phyloP scores from a whole-genome alignment of 2,888 invertebrate genomes.

The Spodoptera exigua region DNA sequence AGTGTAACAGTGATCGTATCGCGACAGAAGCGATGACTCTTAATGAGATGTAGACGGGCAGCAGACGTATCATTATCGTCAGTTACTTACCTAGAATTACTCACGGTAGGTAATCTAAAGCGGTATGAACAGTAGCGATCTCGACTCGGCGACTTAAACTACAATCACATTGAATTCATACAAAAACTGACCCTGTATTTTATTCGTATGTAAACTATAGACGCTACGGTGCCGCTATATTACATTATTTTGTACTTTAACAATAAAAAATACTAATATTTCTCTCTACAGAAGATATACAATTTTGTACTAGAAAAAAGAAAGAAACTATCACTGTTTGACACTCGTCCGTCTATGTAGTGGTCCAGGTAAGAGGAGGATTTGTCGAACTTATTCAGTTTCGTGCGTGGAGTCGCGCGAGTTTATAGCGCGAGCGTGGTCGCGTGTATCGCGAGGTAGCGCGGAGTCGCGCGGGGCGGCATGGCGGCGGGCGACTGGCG shows the following conservation, averaged over 20 bases:
- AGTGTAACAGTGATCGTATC: constrained; percentile 59
- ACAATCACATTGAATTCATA: constrained; percentile 89
- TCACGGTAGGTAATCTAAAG: constrained; percentile 80
- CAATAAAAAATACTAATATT: constrained; percentile 81
- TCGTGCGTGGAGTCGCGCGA: constrained; percentile 77
- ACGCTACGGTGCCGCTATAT: constrained; percentile 82
- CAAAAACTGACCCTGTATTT: constrained; percentile 89
- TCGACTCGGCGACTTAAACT: constrained; percentile 85
- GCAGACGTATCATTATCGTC: constrained; percentile 60
- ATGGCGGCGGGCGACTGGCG: constrained; percentile 72
- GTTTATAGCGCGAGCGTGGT: constrained; percentile 74
- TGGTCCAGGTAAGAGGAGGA: constrained; percentile 89
- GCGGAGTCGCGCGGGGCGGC: constrained; percentile 70
- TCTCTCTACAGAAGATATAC: constrained; percentile 83
- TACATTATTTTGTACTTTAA: constrained; percentile 88
- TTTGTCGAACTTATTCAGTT: constrained; percentile 90
- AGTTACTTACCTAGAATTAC: constrained; percentile 82
- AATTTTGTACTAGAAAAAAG: constrained; percentile 85
- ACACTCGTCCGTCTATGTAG: constrained; percentile 84
- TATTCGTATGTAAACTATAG: constrained; percentile 85
- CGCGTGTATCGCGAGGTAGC: constrained; percentile 63
- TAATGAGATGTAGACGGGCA: constrained; percentile 57
- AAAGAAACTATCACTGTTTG: constrained; percentile 71
- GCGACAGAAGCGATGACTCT: constrained; percentile 43
- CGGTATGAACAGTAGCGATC: constrained; percentile 83